Conservation (phyloP, 2,797 vertebrate genomes). For the Naso thynnoides region DNA sequence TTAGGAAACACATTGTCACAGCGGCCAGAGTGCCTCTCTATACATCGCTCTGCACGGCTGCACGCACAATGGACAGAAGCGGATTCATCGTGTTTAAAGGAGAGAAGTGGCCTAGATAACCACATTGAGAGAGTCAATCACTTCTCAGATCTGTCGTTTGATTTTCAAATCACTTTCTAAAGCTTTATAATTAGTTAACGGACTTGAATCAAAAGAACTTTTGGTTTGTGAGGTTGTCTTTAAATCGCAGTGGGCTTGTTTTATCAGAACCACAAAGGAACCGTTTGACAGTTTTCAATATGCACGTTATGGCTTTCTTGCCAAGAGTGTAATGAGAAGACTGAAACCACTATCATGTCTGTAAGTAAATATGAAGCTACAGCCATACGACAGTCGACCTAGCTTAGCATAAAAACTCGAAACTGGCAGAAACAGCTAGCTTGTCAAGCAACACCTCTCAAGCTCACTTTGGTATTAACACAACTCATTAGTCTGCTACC, state of each 20-base stretch:
- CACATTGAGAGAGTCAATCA: constrained; percentile 39
- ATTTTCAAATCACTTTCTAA: constrained; percentile 7
- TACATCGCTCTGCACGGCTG: constrained; percentile 53
- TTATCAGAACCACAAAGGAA: neutral
- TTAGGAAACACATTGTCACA: constrained; percentile 64
- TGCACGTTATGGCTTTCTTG: too few relatives aligned
- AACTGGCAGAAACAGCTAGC: neutral
- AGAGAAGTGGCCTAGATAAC: constrained; percentile 44
- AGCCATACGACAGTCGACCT: neutral
- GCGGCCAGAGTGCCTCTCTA: constrained; percentile 61
- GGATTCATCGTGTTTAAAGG: constrained; percentile 74
- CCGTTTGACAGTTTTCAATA: too few relatives aligned
- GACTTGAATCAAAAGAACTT: neutral
- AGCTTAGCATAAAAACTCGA: neutral
- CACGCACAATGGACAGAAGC: constrained; percentile 63
- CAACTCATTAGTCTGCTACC: too few relatives aligned
- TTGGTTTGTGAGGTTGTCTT: neutral
- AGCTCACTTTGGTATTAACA: too few relatives aligned
- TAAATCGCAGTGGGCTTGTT: neutral
- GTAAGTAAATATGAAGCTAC: neutral
- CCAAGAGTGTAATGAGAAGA: neutral
- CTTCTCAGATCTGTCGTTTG: constrained; percentile 24
- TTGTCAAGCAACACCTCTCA: neutral
- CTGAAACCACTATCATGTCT: neutral
- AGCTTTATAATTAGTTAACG: neutral